These are phyloP conservation scores for Mylabris phalerata DNA, from an alignment of 1,140 invertebrate species.

Conservation along the genomic window DNA sequence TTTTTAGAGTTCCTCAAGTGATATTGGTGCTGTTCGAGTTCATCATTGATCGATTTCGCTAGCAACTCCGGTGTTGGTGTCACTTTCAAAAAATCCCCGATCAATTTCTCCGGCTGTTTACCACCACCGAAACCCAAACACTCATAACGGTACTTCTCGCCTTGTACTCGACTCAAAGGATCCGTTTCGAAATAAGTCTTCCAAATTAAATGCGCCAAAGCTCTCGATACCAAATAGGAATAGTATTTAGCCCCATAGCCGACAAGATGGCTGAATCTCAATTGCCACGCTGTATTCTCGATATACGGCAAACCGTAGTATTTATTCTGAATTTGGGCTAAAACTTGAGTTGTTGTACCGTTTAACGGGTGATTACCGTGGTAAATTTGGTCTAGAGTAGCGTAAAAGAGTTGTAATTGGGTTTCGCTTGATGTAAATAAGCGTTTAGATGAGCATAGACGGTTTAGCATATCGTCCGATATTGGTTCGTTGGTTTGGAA, in stretches of 20 bases:
- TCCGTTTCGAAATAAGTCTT: constrained; percentile 76
- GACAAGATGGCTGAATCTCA: constrained; percentile 92
- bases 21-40: constrained; percentile 47
- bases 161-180: constrained; percentile 70
- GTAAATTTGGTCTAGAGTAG: constrained; percentile 82
- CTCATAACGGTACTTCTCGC: constrained; percentile 68
- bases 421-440: constrained; percentile 85
- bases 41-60: constrained; percentile 50
- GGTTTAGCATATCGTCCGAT: constrained; percentile 63
- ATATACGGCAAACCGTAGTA: constrained; percentile 87
- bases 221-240: constrained; percentile 90
- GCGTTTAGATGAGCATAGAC: constrained; percentile 75
- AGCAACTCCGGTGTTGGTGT: constrained; percentile 56
- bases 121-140: constrained; percentile 86
- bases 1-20: neutral
- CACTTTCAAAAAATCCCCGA: constrained; percentile 65
- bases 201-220: constrained; percentile 92
- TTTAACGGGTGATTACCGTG: constrained; percentile 58
- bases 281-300: constrained; percentile 88
- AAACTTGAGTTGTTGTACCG: constrained; percentile 67
- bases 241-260: constrained; percentile 99
- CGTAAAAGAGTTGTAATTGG: constrained; percentile 87
- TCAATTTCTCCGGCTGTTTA: constrained; percentile 63
- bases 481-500: constrained; percentile 84
- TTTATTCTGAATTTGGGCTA: constrained; percentile 69